Evolutionary conservation across 2,113 vertebrate genomes (phyloP).

Genomic region (Bagarius yarrelli): DNA sequence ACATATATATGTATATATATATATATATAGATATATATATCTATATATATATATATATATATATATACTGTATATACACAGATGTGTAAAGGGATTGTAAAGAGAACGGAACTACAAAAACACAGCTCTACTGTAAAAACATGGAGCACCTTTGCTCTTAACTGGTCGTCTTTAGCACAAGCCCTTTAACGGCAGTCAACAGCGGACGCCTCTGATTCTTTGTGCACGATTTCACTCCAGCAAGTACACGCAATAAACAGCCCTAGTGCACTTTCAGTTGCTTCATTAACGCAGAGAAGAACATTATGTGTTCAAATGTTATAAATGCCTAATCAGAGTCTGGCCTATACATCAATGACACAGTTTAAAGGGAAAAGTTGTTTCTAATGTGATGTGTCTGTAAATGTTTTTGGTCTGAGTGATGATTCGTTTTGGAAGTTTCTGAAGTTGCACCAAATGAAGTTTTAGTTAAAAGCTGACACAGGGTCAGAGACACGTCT

Average conservation of each 20-base stretch:
- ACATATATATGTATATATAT: neutral
- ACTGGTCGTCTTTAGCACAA: neutral
- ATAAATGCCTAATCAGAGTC: neutral
- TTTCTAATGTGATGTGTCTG: neutral
- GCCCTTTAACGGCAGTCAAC: constrained; percentile 42
- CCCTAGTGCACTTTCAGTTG: neutral
- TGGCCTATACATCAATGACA: neutral
- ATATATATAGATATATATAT: neutral
- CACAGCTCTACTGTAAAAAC: constrained; percentile 26
- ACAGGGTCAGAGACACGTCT: neutral
- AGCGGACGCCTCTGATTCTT: constrained; percentile 28
- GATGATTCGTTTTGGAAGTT: neutral
- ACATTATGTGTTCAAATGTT: neutral
- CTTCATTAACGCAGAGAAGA: no score
- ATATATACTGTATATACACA: neutral
- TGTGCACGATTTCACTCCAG: neutral
- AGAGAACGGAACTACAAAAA: constrained; percentile 23
- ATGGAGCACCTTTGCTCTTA: neutral
- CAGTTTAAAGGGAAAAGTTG: constrained; percentile 22
- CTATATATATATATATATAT: neutral
- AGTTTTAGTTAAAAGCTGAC: constrained; percentile 7
- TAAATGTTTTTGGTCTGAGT: constrained; percentile 31
- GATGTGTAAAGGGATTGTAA: constrained; percentile 40
- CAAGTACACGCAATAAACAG: neutral
- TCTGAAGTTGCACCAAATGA: constrained; percentile 5